Evolutionary conservation across 2,888 invertebrate genomes (phyloP), one percentile per base, ranked within the genome.

Genomic region (Coleophora deauratella): DNA sequence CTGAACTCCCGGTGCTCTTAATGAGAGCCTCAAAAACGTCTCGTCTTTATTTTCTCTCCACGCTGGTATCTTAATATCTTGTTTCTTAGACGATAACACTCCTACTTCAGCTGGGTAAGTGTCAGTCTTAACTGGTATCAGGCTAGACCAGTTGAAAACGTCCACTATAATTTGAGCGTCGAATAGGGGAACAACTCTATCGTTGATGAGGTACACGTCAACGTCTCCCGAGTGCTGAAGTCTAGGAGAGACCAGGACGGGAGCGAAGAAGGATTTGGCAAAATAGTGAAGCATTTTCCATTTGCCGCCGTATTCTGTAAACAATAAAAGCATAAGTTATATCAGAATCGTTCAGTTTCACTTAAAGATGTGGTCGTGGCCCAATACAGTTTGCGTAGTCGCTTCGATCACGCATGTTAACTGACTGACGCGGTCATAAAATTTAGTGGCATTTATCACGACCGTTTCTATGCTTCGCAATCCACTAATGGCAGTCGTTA

Each of bases 211-310:
- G 38, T 89, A 91, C 9, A 93, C 73, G 40, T 88, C 81, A 0
- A 93, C 71, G 27, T 87, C 75, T 12, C 87, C 76, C 0, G 78
- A 62, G 0, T 63, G 40, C 9, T 86, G 79, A 10, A 89, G 64
- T 32, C 90, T 82, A 0, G 89, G 89, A 0, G 88, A 91, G 11
- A 94, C 87, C 13, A 93, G 84, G 14, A 93, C 80, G 1, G 94
- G 94, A 0, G 93, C 90, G 66, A 98, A 95, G 66, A 98, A 97
- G 1, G 93, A 88, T 52, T 88, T 88, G 0, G 95, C 95, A 72
- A 90, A 97, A 72, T 98, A 96, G 60, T 99, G 98, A 1, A 96
- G 77, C 89, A 94, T 91, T 74, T 96, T 96, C 95, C 95, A 95
- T 53, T 88, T 87, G 9, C 93, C 93, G 30, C 88, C 88, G 59